Evolutionary conservation across 2,797 vertebrate species (phyloP).

Genomic region (Gymnodraco acuticeps): DNA sequence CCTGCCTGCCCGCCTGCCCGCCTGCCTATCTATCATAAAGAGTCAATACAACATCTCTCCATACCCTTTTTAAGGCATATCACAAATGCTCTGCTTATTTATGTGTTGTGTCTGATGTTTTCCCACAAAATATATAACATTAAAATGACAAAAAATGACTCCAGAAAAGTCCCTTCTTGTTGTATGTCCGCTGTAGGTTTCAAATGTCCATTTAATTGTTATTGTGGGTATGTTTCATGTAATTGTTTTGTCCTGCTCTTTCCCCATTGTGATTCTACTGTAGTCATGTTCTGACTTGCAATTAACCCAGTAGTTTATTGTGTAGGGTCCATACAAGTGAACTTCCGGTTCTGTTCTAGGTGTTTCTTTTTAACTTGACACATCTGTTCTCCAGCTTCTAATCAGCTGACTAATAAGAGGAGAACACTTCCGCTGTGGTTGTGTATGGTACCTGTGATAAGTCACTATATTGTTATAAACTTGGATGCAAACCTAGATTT

Average conservation of each 20-base stretch:
- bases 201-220: too few species aligned
- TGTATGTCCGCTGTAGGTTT: too few species aligned
- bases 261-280: neutral
- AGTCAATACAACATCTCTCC: too few species aligned
- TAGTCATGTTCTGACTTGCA: neutral
- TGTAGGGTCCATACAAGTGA: fast-evolving
- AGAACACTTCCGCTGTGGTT: conserved; percentile 68
- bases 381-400: conserved; percentile 10
- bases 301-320: conserved; percentile 39
- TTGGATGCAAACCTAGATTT: neutral
- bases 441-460: neutral
- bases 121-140: too few species aligned
- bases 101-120: too few species aligned
- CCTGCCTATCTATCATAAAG: too few species aligned
- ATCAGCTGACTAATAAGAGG: conserved; percentile 79
- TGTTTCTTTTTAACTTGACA: neutral
- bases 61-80: too few species aligned
- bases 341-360: neutral
- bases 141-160: too few species aligned
- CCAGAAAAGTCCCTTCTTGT: too few species aligned
- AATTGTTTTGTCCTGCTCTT: too few species aligned
- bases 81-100: too few species aligned
- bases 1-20: too few species aligned
- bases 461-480: neutral
- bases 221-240: neutral